Base-by-base conservation (phyloP, 1,140 invertebrate species). In the Brachionus angularis region DNA sequence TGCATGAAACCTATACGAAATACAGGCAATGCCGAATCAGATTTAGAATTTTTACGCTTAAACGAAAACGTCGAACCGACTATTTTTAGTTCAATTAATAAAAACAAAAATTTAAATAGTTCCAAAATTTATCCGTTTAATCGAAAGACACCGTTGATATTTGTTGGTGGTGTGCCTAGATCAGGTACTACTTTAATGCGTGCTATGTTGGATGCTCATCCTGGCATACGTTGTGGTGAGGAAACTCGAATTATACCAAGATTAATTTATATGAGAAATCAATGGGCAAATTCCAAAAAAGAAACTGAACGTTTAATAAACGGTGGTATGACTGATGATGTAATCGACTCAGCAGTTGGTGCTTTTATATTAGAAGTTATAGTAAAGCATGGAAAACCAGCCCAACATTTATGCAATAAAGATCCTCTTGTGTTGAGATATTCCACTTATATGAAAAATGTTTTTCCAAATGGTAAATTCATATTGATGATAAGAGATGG, bases 391-490 rank as follows among this genome's bases (percentile, higher is more conserved):
- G 96, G 95, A 29, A 90, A 94, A 75, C 89, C 92, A 8, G 94
- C 96, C 7, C 75, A 77, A 49, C 85, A 89, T 55, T 85, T 97
- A 55, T 98, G 96, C 84, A 98, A 98, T 85, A 99, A 99, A 83
- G 96, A 99, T 85, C 96, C 96, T 18, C 87, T 97, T 69, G 93
- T 93, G n/a, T 85, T 98, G 27, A 96, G 97, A 83, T 94, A 94
- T 83, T 91, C 94, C 75, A 88, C 89, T 71, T 88, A 88, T 75
- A 79, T 88, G 44, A 79, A 67, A 67, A 50, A 14, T 74, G 74
- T 86, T 46, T 89, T 88, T 76, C 87, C 87, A 4, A 84, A 86
- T 74, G 81, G 93, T 33, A 98, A 97, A 83, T 98, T 95, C 83
- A 85, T 99, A 75, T 91, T 98, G 79, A 96, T 99, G 92, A 88